Base-by-base conservation (phyloP, 2,888 invertebrate genomes). In the Hemithea aestivaria region DNA sequence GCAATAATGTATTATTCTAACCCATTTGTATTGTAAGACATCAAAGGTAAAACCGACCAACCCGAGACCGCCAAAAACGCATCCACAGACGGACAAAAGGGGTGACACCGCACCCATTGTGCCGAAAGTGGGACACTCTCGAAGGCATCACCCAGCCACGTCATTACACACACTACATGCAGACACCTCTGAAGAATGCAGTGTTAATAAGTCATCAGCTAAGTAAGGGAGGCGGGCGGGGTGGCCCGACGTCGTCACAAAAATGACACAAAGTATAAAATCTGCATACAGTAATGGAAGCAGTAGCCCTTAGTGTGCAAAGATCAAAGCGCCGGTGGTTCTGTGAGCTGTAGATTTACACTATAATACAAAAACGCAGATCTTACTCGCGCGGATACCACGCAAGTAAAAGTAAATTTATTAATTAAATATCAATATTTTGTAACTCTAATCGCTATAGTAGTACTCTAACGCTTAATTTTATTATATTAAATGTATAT, bases 191-290 rank as follows among this genome's bases (percentile, higher is more conserved):
- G 74, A 83, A 85, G 85, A 85, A 87, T 85, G 80, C 76, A 74
- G 81, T 80, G 83, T 81, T 85, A 87, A 87, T 87, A 87, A 87
- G 85, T 87, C 85, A 87, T 87, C 85, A 84, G 85, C 85, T 87
- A 87, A 87, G 85, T 87, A 84, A 75, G 53, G 62, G 58, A 48
- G 51, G 47, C 47, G 39, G 49, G 53, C 33, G 48, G 38, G 10
- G 40, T 26, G 55, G 54, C 47, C 64, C 66, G 70, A 66, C 68
- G 72, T 67, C 73, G 66, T 73, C 74, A 78, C 80, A 77, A 82
- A 82, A 82, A 84, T 81, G 81, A 78, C 79, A 79, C 81, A 80
- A 80, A 84, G 81, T 83, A 82, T 80, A 81, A 82, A 79, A 84
- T 84, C 82, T 82, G 78, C 82, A 82, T 80, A 78, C 70, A 73